A percentile compares a stretch with the other conserved stretches of the same genome.
Conservation (phyloP, 1,140 invertebrate genomes). For the Drosophila ohnishii region DNA sequence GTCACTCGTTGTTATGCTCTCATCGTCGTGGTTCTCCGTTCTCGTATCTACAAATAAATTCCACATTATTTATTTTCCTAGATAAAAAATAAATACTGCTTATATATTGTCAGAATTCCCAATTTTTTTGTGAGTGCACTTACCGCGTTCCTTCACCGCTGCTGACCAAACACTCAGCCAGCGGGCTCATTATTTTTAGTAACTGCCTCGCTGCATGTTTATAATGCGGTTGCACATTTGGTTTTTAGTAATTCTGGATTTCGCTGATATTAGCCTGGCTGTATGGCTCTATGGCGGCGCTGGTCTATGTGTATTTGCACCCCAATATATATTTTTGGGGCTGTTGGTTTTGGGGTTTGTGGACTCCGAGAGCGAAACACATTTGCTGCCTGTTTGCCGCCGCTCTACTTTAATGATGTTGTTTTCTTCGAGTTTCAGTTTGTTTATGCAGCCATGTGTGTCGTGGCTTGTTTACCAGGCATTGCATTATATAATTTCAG, state of each 20-base stretch:
- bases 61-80: no score
- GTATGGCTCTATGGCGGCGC: not conserved
- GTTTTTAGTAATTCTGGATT: constrained; percentile 73
- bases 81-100: not conserved
- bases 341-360: constrained; percentile 32
- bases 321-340: constrained; percentile 20
- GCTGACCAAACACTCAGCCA: constrained; percentile 46
- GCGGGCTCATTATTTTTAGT: constrained; percentile 53
- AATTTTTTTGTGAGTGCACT: not conserved
- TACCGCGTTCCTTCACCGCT: constrained; percentile 3
- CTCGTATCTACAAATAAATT: no score
- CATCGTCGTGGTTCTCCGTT: no score
- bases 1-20: no score
- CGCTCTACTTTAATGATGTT: constrained; percentile 63
- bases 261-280: constrained; percentile 35
- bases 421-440: constrained; percentile 65
- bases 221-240: constrained; percentile 64
- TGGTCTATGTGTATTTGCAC: constrained; percentile 14
- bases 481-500: constrained; percentile 76
- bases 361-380: constrained; percentile 13
- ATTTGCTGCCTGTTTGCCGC: constrained; percentile 45
- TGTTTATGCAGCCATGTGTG: constrained; percentile 63
- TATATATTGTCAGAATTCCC: not conserved
- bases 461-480: constrained; percentile 65
- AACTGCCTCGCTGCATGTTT: constrained; percentile 44